Conservation (phyloP, 2,888 invertebrate genomes). For the Diloba caeruleocephala region DNA sequence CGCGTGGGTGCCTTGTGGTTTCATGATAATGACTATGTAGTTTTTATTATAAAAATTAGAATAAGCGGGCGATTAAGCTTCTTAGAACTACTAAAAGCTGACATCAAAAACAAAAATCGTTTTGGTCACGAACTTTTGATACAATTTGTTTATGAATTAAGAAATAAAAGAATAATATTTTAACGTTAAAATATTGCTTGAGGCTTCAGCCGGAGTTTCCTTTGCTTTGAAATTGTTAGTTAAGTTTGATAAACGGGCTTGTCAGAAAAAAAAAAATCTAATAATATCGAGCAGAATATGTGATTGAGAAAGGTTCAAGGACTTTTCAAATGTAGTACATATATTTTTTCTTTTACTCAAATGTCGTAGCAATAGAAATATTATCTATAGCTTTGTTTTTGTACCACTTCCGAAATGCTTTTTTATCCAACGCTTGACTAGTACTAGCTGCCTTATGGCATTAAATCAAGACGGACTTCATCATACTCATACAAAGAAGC, state of each 20-base stretch:
- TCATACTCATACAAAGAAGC: no score
- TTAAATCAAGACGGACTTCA: no score
- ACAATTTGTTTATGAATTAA: slow-evolving; percentile 4
- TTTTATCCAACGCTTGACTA: no score
- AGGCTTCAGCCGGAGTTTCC: neutral
- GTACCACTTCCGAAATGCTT: no score
- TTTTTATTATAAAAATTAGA: slow-evolving; percentile 48
- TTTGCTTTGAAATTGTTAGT: no score
- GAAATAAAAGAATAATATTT: neutral
- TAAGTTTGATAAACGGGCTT: no score
- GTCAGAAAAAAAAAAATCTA: neutral
- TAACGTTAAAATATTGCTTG: neutral
- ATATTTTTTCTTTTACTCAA: no score
- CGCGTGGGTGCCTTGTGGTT: slow-evolving; percentile 23
- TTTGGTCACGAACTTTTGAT: slow-evolving; percentile 9
- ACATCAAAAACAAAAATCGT: slow-evolving; percentile 10
- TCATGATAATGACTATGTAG: slow-evolving; percentile 53
- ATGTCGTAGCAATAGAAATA: no score
- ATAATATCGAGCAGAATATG: neutral
- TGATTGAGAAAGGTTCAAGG: neutral
- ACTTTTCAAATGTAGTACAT: no score
- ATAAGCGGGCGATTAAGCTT: slow-evolving; percentile 37
- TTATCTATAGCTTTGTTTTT: no score
- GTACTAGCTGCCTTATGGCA: no score
- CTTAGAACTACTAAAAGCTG: slow-evolving; percentile 16